A percentile compares a stretch with the other conserved stretches of the same genome.
Evolutionary conservation across 2,113 vertebrate genomes (phyloP).

Genomic region (Edolisoma coerulescens): DNA sequence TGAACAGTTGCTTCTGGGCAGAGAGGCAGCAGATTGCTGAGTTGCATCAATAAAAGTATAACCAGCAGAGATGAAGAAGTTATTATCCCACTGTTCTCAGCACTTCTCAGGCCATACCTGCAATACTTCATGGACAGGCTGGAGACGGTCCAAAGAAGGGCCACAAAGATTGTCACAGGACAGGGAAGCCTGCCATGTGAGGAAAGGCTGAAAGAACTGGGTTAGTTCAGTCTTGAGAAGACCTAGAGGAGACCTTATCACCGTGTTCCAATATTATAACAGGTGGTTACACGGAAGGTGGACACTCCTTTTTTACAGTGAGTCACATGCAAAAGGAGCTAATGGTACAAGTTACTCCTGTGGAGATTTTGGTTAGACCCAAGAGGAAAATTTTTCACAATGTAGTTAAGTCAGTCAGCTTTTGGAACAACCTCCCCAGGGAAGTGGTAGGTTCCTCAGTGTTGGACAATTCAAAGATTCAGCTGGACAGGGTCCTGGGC

Average conservation of each 20-base stretch:
- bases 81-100: background rate
- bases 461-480: background rate
- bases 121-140: background rate
- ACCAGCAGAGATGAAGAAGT: background rate
- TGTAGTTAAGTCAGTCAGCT: background rate
- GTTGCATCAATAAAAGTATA: background rate
- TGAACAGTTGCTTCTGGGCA: background rate
- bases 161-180: fast-evolving
- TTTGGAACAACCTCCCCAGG: background rate
- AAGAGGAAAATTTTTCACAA: background rate
- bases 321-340: background rate
- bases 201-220: background rate
- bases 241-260: background rate
- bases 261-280: background rate
- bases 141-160: background rate
- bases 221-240: background rate
- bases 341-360: background rate
- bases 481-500: background rate
- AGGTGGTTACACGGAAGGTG: background rate
- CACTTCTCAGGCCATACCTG: background rate
- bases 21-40: no score
- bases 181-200: background rate
- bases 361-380: background rate
- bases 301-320: background rate
- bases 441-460: background rate